Conservation (phyloP, 2,888 invertebrate genomes). For the Drosophila formosana region DNA sequence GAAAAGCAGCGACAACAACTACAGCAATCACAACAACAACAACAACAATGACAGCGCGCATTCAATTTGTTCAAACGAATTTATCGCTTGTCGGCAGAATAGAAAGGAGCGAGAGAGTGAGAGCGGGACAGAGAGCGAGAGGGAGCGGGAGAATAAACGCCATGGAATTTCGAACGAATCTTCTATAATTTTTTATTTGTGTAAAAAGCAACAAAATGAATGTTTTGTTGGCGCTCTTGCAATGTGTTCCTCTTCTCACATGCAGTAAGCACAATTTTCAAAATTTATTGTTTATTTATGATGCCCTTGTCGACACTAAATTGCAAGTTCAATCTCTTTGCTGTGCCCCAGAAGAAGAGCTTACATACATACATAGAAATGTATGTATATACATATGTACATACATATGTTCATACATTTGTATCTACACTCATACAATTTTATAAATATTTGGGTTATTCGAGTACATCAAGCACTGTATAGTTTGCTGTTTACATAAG, state of each 20-base stretch:
- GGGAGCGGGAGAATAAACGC: constrained; percentile 33
- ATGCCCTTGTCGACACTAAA: constrained; percentile 61
- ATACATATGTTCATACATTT: background rate
- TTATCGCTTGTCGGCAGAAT: constrained; percentile 63
- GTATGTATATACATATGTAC: no score
- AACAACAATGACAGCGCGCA: constrained; percentile 38
- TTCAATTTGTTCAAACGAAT: constrained; percentile 74
- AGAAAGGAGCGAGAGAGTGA: background rate
- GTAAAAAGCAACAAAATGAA: constrained; percentile 62
- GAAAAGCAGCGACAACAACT: constrained; percentile 38
- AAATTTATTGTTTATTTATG: constrained; percentile 58
- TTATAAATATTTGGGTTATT: constrained; percentile 1
- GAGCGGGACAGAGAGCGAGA: background rate
- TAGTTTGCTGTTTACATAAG: no score
- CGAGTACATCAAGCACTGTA: background rate
- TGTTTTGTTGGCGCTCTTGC: constrained; percentile 49
- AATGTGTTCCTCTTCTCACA: constrained; percentile 54
- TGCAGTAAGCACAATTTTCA: constrained; percentile 31
- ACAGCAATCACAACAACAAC: constrained; percentile 22
- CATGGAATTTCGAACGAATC: constrained; percentile 63
- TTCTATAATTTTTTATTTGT: constrained; percentile 14
- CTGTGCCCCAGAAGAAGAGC: background rate
- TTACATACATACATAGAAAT: background rate
- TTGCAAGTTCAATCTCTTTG: constrained; percentile 50
- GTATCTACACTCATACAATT: background rate